A percentile compares a stretch with the other conserved stretches of the same genome.
Conservation (phyloP, 2,113 vertebrate species). For the Dasyornis broadbenti region DNA sequence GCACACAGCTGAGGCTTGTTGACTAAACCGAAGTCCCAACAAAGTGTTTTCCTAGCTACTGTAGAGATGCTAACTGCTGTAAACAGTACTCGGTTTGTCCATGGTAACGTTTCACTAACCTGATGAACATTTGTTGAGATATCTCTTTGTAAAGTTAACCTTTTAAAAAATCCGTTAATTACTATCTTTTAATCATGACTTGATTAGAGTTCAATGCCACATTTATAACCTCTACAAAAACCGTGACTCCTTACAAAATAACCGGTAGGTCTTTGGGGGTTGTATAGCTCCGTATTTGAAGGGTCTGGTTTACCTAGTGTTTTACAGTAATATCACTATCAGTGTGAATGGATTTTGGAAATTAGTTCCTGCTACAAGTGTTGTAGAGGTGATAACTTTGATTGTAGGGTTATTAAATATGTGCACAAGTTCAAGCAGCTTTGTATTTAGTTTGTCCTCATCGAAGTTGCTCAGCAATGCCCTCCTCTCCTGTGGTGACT, state of each 20-base stretch:
- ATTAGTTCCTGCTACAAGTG: neutral
- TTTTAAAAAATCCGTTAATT: neutral
- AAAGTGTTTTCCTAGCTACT: neutral
- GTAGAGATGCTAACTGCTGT: neutral
- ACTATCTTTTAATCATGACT: neutral
- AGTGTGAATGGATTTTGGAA: neutral
- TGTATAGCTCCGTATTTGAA: neutral
- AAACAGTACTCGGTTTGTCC: neutral
- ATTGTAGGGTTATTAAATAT: neutral
- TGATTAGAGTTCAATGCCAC: neutral
- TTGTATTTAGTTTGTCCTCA: neutral
- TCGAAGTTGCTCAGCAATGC: neutral
- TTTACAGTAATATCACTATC: neutral
- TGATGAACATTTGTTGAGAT: neutral
- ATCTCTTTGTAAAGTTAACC: neutral
- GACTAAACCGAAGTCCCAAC: neutral
- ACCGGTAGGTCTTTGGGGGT: neutral
- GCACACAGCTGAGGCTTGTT: neutral
- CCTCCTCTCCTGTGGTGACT: neutral
- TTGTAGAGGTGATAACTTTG: neutral
- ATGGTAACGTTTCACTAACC: neutral
- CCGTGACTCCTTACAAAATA: neutral
- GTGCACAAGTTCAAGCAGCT: neutral
- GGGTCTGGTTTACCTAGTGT: neutral
- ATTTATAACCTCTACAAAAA: neutral